Conservation (phyloP, 2,888 invertebrate species). For the Nomada lathburiana region DNA sequence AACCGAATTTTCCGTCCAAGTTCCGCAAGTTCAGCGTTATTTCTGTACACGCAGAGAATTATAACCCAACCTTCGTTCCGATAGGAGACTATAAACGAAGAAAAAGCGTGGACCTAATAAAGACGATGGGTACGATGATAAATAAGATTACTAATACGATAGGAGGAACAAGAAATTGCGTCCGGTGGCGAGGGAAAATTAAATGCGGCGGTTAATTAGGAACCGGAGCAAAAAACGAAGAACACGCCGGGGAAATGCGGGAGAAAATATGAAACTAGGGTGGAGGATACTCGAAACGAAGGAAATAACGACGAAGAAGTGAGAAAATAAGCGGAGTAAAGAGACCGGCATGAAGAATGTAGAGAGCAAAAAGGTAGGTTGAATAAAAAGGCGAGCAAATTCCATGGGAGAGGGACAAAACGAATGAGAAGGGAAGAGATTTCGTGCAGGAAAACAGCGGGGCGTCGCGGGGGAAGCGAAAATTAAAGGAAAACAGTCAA, state of each 20-base stretch:
- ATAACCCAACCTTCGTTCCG: background rate
- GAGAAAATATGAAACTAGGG: slow-evolving; percentile 11
- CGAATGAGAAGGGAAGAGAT: background rate
- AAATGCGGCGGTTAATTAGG: slow-evolving; percentile 25
- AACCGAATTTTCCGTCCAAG: too few relatives aligned
- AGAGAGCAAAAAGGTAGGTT: background rate
- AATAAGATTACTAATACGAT: slow-evolving; percentile 18
- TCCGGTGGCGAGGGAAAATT: slow-evolving; percentile 3
- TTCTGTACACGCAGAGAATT: background rate
- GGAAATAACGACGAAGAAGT: slow-evolving; percentile 9
- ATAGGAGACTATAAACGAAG: background rate
- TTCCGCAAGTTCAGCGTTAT: too few relatives aligned
- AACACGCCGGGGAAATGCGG: background rate
- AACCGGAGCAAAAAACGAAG: slow-evolving; percentile 3
- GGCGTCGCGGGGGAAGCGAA: background rate
- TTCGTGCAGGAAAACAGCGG: background rate
- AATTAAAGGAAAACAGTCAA: slow-evolving; percentile 14
- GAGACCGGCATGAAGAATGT: background rate
- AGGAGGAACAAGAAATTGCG: slow-evolving; percentile 8
- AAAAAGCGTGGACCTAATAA: background rate
- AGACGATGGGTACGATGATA: slow-evolving; percentile 3
- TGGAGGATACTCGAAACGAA: background rate
- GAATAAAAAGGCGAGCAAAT: background rate
- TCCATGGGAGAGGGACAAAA: background rate
- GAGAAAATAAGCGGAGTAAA: slow-evolving; percentile 6